Conservation (phyloP, 2,113 vertebrate species). For the Scomber colias region DNA sequence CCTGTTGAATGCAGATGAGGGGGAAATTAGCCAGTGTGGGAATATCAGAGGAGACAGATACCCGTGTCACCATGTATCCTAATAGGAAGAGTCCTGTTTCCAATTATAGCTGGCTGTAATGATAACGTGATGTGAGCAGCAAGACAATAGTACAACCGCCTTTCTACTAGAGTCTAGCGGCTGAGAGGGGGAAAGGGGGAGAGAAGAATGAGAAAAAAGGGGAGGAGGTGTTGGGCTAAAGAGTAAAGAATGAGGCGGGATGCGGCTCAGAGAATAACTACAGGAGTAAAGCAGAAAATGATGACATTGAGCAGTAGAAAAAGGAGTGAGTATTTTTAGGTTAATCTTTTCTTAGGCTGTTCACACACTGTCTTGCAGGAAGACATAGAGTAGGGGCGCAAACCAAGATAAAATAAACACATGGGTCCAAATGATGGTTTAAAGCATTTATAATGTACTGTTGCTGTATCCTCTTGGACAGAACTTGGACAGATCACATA, state of each 20-base stretch:
- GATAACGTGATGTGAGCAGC: slow-evolving; percentile 84
- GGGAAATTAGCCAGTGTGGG: slow-evolving; percentile 82
- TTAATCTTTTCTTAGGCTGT: slow-evolving; percentile 69
- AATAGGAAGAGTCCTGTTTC: slow-evolving; percentile 89
- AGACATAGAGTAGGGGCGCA: slow-evolving; percentile 18
- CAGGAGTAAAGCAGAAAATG: slow-evolving; percentile 72
- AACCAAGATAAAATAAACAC: slow-evolving; percentile 60
- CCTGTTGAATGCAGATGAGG: slow-evolving; percentile 79
- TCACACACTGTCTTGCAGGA: slow-evolving; percentile 56
- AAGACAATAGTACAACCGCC: slow-evolving; percentile 73
- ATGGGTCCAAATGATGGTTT: slow-evolving; percentile 50
- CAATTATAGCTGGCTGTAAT: slow-evolving; percentile 88
- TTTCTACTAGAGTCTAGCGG: slow-evolving; percentile 55
- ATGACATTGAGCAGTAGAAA: slow-evolving; percentile 60
- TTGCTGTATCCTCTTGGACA: slow-evolving; percentile 46
- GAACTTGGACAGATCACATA: slow-evolving; percentile 39
- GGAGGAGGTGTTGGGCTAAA: slow-evolving; percentile 51
- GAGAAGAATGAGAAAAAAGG: slow-evolving; percentile 16
- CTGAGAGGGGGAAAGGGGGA: not conserved
- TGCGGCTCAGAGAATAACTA: slow-evolving; percentile 10
- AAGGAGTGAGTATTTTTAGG: slow-evolving; percentile 67
- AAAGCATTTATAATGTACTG: slow-evolving; percentile 50
- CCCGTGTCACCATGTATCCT: slow-evolving; percentile 87
- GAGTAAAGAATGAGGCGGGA: slow-evolving; percentile 30
- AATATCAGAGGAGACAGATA: slow-evolving; percentile 90